These are phyloP conservation scores for Eristalis tenax DNA, from an alignment of 2,888 invertebrate genomes.

Conservation along the genomic window DNA sequence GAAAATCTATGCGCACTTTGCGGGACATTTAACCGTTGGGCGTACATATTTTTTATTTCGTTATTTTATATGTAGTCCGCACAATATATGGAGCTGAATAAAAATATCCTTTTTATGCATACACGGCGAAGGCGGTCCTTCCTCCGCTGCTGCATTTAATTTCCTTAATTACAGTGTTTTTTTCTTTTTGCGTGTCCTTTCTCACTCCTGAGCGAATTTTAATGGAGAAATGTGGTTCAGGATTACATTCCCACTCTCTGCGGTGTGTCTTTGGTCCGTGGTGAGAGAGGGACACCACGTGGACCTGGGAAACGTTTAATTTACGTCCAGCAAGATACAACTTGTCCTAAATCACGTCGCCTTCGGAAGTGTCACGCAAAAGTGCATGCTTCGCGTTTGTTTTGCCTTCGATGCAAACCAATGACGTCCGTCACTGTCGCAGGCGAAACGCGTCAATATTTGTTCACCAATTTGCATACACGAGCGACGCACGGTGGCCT, in stretches of 20 bases:
- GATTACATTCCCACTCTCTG: background rate
- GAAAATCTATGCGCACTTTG: slow-evolving; percentile 76
- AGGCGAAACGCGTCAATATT: background rate
- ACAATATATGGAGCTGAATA: slow-evolving; percentile 57
- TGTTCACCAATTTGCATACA: background rate
- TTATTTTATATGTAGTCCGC: slow-evolving; percentile 21
- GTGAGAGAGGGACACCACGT: background rate
- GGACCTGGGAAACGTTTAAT: background rate
- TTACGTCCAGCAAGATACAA: background rate
- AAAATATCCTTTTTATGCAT: slow-evolving; percentile 57
- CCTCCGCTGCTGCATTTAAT: slow-evolving; percentile 70
- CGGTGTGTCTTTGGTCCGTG: background rate
- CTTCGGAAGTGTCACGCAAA: slow-evolving; percentile 29
- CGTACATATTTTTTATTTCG: background rate
- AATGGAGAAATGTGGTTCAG: slow-evolving; percentile 63
- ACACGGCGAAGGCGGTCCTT: slow-evolving; percentile 43
- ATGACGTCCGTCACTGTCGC: slow-evolving; percentile 15
- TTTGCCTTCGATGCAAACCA: background rate
- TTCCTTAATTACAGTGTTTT: slow-evolving; percentile 69
- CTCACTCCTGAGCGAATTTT: slow-evolving; percentile 58
- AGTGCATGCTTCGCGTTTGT: background rate
- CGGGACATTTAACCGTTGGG: slow-evolving; percentile 1
- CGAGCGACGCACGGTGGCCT: background rate
- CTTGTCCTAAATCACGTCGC: background rate
- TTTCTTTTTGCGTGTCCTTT: slow-evolving; percentile 12